Percentiles rank a stretch among this genome's conserved stretches.
These are phyloP conservation scores for Aquatica leii DNA, from an alignment of 2,888 invertebrate species.

Conservation along the genomic window DNA sequence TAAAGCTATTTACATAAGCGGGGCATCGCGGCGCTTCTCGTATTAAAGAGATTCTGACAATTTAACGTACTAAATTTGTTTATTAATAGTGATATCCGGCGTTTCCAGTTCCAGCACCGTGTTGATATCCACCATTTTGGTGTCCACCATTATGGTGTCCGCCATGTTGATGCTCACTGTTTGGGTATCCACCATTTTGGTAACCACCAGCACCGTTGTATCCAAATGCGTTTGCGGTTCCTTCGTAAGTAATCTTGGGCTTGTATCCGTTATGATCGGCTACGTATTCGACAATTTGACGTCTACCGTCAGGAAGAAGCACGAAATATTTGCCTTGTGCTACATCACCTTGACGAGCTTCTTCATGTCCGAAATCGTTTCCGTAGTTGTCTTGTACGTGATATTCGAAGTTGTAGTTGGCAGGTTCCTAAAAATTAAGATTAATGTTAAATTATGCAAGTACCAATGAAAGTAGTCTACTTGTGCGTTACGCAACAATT, in stretches of 20 bases:
- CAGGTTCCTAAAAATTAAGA: constrained; percentile 54
- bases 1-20: no score
- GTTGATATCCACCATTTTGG: constrained; percentile 32
- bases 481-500: no score
- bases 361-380: constrained; percentile 74
- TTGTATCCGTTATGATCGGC: constrained; percentile 72
- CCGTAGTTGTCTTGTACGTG: constrained; percentile 72
- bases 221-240: constrained; percentile 53
- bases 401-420: constrained; percentile 73
- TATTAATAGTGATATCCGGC: constrained; percentile 18
- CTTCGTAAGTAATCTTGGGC: constrained; percentile 70
- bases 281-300: constrained; percentile 72
- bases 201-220: constrained; percentile 36
- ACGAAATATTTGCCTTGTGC: constrained; percentile 76
- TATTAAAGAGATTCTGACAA: no score
- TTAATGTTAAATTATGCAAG: neutral
- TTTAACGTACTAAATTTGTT: no score
- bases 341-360: constrained; percentile 70
- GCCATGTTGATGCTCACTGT: constrained; percentile 40
- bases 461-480: constrained; percentile 1
- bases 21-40: no score
- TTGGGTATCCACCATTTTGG: constrained; percentile 34
- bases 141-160: constrained; percentile 50
- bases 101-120: constrained; percentile 41
- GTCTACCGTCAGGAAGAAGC: constrained; percentile 72